Evolutionary conservation across 2,113 vertebrate species (phyloP).

Genomic region (Halcyon senegalensis): DNA sequence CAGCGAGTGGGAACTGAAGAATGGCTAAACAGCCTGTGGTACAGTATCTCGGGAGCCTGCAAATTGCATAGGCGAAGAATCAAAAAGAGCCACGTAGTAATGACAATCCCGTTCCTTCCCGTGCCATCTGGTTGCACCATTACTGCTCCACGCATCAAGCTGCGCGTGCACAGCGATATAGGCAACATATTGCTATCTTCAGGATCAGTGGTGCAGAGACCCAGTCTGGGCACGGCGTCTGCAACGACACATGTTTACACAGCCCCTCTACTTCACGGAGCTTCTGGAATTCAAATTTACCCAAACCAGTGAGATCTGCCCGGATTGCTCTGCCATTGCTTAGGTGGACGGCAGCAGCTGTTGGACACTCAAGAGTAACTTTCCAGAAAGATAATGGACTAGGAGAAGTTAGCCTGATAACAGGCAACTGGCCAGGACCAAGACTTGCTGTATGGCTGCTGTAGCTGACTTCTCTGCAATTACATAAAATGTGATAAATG

Average conservation of each 20-base stretch:
- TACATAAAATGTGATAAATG: neutral
- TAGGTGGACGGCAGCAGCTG: neutral
- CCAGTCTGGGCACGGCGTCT: accelerated
- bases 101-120: neutral
- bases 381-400: neutral
- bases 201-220: neutral
- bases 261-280: neutral
- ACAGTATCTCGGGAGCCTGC: neutral
- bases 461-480: neutral
- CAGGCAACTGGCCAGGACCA: neutral
- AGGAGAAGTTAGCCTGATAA: neutral
- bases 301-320: neutral
- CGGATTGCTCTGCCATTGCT: neutral
- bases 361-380: neutral
- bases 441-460: neutral
- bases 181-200: neutral
- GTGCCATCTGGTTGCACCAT: neutral
- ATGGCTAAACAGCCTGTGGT: neutral
- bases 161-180: accelerated
- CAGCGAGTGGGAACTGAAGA: neutral
- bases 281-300: neutral
- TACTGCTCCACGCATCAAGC: neutral
- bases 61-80: neutral
- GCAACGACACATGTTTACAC: neutral
- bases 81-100: neutral